phyloP scores from a whole-genome alignment of 2,888 invertebrate genomes.

The Caenorhabditis sp. region DNA sequence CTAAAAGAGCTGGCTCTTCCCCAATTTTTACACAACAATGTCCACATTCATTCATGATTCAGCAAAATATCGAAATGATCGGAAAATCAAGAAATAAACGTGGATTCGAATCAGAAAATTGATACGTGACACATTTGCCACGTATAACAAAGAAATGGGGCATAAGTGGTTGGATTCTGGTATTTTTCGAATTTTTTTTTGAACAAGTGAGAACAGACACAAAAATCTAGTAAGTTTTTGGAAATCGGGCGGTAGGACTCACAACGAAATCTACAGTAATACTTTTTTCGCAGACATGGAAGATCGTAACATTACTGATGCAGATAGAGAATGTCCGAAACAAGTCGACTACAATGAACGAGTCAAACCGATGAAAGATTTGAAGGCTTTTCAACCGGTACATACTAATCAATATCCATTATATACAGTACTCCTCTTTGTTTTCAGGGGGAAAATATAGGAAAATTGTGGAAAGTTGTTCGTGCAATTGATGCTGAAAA shows the following conservation, averaged over 20 bases:
- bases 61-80: neutral
- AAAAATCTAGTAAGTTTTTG: slow-evolving; percentile 3
- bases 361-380: slow-evolving; percentile 13
- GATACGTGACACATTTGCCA: neutral
- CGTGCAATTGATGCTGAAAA: slow-evolving; percentile 39
- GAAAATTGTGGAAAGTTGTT: slow-evolving; percentile 48
- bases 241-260: no score
- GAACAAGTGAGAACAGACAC: neutral
- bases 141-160: no score
- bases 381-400: slow-evolving; percentile 32
- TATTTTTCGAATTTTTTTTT: neutral
- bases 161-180: no score
- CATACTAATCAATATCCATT: no score
- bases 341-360: slow-evolving; percentile 22
- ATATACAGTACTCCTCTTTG: neutral
- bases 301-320: slow-evolving; percentile 50
- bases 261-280: no score
- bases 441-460: slow-evolving; percentile 31
- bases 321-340: slow-evolving; percentile 38
- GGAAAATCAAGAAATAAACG: no score
- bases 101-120: no score
- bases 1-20: slow-evolving; percentile 37
- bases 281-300: slow-evolving; percentile 12
- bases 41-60: slow-evolving; percentile 37
- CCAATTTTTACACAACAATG: slow-evolving; percentile 37